Evolutionary conservation across 1,140 invertebrate species (phyloP).

Genomic region (Scaptodrosophila lebanonensis): DNA sequence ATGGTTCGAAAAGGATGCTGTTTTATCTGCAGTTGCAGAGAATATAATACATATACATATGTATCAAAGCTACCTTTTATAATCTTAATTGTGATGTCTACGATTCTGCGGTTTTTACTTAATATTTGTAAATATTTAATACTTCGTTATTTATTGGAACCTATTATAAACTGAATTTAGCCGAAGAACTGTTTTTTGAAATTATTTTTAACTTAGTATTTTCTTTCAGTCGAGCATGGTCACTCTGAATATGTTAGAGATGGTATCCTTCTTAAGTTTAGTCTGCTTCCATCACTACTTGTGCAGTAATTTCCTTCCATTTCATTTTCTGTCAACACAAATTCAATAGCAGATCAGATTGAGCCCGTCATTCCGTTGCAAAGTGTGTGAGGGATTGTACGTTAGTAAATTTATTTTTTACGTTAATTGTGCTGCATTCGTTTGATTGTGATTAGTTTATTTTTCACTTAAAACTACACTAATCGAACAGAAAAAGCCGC

Average conservation of each 20-base stretch:
- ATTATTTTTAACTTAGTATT: too few relatives aligned
- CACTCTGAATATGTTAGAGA: too few relatives aligned
- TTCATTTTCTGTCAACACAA: conserved; percentile 14
- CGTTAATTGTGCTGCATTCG: conserved; percentile 1
- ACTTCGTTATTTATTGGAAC: too few relatives aligned
- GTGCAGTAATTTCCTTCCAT: too few relatives aligned
- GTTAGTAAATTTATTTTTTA: conserved; percentile 3
- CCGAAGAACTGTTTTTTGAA: too few relatives aligned
- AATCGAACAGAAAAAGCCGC: conserved; percentile 12
- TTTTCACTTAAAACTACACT: background rate
- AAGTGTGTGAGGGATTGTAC: conserved; percentile 4
- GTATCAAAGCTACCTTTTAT: conserved; percentile 7
- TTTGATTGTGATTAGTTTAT: conserved; percentile 1
- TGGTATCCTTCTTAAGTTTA: too few relatives aligned
- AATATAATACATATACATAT: conserved; percentile 2
- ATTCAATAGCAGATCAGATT: conserved; percentile 5
- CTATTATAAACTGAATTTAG: too few relatives aligned
- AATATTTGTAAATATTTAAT: conserved; percentile 29
- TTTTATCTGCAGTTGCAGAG: conserved; percentile 51
- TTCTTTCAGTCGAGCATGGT: too few relatives aligned
- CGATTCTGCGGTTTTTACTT: conserved; percentile 25
- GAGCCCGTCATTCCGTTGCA: conserved; percentile 18
- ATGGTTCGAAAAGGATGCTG: conserved; percentile 7
- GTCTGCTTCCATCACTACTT: too few relatives aligned
- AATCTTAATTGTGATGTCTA: conserved; percentile 12